Evolutionary conservation across 2,888 invertebrate genomes (phyloP).

Genomic region (Dyspetes luteomarginatus): DNA sequence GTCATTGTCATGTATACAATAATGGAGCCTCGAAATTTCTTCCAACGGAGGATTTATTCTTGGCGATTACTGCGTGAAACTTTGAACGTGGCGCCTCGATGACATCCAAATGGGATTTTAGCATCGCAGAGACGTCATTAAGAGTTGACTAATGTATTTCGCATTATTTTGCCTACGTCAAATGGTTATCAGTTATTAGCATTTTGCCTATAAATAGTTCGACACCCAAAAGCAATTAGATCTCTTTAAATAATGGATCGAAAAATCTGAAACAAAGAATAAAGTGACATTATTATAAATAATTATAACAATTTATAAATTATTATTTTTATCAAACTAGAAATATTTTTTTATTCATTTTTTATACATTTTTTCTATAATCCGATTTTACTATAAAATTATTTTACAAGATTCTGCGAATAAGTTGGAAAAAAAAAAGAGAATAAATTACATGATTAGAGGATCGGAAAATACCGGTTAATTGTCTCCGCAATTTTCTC

Average conservation of each 20-base stretch:
- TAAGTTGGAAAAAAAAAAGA: neutral
- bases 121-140: too few species aligned
- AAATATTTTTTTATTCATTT: too few species aligned
- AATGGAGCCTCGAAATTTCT: neutral
- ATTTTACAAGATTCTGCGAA: neutral
- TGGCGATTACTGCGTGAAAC: neutral
- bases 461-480: too few species aligned
- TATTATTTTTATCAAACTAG: neutral
- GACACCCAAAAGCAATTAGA: neutral
- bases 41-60: neutral
- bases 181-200: too few species aligned
- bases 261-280: too few species aligned
- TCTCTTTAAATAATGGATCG: neutral
- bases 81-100: neutral
- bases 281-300: too few species aligned
- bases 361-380: too few species aligned
- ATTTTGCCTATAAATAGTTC: too few species aligned
- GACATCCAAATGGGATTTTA: neutral
- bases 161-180: neutral
- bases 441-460: too few species aligned
- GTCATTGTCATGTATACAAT: neutral
- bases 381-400: too few species aligned
- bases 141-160: neutral
- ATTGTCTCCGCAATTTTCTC: too few species aligned
- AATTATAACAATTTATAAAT: too few species aligned